Evolutionary conservation across 2,888 invertebrate genomes (phyloP), one percentile per base, ranked within the genome.

Genomic region (Emmelina monodactyla): DNA sequence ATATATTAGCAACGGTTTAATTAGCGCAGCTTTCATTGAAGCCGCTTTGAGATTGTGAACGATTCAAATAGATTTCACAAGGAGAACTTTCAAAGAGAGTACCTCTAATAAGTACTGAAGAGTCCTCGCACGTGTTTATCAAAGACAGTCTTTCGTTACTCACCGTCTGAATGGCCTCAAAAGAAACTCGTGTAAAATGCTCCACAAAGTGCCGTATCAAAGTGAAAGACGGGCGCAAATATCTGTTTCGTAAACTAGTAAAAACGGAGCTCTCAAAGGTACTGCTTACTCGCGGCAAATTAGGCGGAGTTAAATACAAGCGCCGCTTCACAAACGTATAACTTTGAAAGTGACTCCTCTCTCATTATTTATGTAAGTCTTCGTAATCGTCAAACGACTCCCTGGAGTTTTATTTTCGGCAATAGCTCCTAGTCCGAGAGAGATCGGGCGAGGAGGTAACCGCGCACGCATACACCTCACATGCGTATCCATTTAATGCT

Each of bases 111-210:
- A 78, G 78, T 76, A 78, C 78, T 76, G 76, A 78, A 78, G 79
- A 79, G 78, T 78, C 73, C 79, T 76, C 78, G 78, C 76, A 79
- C 79, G 79, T 79, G 79, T 79, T 79, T 78, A 79, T 78, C 78
- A 79, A 78, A 79, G 79, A 78, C 79, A 78, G 78, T 78, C 78
- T 79, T 79, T 78, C 79, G 78, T 78, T 79, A 78, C 78, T 78
- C 73, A 75, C 73, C 76, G 79, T 78, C 69, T 79, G 79, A 79
- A 79, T 78, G 76, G 78, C 71, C 76, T 79, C 79, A 78, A 79
- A 79, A 78, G 78, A 78, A 78, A 75, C 78, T 78, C 78, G 78
- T 75, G 79, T 76, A 78, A 78, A 79, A 79, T 72, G 76, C 72
- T 78, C 69, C 72, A 75, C 78, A 78, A 79, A 79, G 79, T 78